Evolutionary conservation across 2,888 invertebrate genomes (phyloP).

Genomic region (Lycophotia porphyrea): DNA sequence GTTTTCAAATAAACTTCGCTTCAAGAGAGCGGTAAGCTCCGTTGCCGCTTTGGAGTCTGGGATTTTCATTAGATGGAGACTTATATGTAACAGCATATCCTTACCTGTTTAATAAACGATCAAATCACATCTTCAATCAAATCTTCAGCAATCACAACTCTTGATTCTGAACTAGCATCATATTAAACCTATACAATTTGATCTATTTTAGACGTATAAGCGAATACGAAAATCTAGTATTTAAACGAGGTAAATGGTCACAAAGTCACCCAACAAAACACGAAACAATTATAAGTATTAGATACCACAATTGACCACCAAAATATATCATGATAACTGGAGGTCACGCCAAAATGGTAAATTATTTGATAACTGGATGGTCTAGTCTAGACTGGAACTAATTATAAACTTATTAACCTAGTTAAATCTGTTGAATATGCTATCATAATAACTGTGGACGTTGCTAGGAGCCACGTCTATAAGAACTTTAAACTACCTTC

Average conservation of each 20-base stretch:
- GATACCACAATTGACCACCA: constrained; percentile 11
- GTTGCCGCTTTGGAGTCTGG: background rate
- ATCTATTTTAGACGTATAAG: background rate
- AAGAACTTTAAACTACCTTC: constrained; percentile 9
- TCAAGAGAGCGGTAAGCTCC: background rate
- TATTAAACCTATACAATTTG: background rate
- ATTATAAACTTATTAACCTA: constrained; percentile 54
- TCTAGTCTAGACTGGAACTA: constrained; percentile 43
- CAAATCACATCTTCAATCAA: too few species aligned
- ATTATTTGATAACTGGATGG: constrained; percentile 26
- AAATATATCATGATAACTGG: background rate
- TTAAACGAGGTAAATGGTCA: background rate
- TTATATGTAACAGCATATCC: background rate
- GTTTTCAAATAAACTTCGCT: constrained; percentile 31
- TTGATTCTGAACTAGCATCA: background rate
- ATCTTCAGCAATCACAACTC: background rate
- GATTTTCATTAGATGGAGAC: background rate
- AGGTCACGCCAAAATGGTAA: constrained; percentile 19
- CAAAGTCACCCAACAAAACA: background rate
- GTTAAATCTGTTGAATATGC: constrained; percentile 21
- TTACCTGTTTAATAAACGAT: background rate
- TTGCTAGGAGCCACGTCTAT: background rate
- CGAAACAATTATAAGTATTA: constrained; percentile 10
- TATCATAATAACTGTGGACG: constrained; percentile 20
- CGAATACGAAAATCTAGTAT: background rate